phyloP scores from a whole-genome alignment of 2,888 invertebrate genomes.

The Chrysolina oricalcia region DNA sequence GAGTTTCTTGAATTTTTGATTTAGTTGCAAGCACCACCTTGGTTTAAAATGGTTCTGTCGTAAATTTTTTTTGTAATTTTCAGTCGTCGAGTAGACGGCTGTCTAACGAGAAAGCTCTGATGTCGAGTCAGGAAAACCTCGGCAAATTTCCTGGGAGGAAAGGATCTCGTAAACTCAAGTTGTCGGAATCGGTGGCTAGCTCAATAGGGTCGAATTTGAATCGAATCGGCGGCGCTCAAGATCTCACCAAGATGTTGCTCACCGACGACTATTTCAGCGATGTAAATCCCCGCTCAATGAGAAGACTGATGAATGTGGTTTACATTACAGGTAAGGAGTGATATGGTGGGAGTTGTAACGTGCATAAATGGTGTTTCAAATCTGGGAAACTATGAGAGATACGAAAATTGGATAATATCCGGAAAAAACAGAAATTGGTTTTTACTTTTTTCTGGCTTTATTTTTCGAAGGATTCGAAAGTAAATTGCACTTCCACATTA shows the following conservation, averaged over 20 bases:
- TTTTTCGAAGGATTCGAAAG: too few species aligned
- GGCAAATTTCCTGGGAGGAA: constrained; percentile 71
- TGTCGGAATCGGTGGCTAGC: constrained; percentile 92
- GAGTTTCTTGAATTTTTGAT: too few species aligned
- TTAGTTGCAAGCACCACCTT: too few species aligned
- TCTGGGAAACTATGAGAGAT: too few species aligned
- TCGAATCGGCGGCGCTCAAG: constrained; percentile 81
- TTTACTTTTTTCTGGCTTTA: too few species aligned
- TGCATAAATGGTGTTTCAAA: too few species aligned
- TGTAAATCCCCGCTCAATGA: constrained; percentile 97
- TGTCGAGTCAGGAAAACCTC: constrained; percentile 90
- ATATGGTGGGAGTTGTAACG: too few species aligned
- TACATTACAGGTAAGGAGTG: constrained; percentile 87
- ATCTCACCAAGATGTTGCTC: constrained; percentile 84
- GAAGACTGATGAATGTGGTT: constrained; percentile 96
- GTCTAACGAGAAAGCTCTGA: constrained; percentile 86
- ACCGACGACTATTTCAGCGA: constrained; percentile 99
- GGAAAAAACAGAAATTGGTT: too few species aligned
- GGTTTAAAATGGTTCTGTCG: too few species aligned
- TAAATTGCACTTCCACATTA: too few species aligned
- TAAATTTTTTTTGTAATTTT: constrained; percentile 7
- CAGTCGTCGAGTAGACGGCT: constrained; percentile 84
- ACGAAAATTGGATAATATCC: too few species aligned
- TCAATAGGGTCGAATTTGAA: constrained; percentile 92
- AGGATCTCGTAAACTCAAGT: constrained; percentile 82